Evolutionary conservation across 2,888 invertebrate species (phyloP).

Genomic region (Timema cristinae): DNA sequence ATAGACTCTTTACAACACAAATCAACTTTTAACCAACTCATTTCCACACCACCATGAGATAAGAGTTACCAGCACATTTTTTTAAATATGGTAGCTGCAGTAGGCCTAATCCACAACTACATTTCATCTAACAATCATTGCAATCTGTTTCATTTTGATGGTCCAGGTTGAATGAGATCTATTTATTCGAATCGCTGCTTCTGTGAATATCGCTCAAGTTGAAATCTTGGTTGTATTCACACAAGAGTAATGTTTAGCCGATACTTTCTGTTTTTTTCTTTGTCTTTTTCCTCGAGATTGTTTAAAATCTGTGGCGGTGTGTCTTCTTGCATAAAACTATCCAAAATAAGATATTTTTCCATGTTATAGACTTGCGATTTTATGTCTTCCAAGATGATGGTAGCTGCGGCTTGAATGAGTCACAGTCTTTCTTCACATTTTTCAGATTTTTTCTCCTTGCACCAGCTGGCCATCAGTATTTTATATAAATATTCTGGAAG

Average conservation of each 20-base stretch:
- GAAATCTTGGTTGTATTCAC: conserved; percentile 29
- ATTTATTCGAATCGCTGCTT: conserved; percentile 24
- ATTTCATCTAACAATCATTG: conserved; percentile 22
- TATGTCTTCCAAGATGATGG: no score
- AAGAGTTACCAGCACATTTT: no score
- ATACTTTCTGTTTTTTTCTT: conserved; percentile 32
- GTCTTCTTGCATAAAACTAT: no score
- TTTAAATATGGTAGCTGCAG: conserved; percentile 37
- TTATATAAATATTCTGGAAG: no score
- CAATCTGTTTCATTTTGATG: conserved; percentile 23
- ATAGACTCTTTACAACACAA: no score
- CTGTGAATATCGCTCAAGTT: neutral
- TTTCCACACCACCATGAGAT: conserved; percentile 23
- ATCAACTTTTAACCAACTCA: neutral
- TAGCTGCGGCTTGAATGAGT: no score
- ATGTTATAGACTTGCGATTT: no score
- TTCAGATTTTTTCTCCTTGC: no score
- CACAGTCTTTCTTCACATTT: no score
- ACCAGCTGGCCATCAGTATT: no score
- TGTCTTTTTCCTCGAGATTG: conserved; percentile 35
- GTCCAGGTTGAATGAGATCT: conserved; percentile 25
- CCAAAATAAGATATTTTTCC: no score
- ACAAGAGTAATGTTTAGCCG: conserved; percentile 28
- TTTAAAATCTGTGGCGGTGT: conserved; percentile 31
- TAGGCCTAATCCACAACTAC: conserved; percentile 39